These are phyloP conservation scores for Cephalotes varians DNA, from an alignment of 2,888 invertebrate genomes.

Conservation along the genomic window DNA sequence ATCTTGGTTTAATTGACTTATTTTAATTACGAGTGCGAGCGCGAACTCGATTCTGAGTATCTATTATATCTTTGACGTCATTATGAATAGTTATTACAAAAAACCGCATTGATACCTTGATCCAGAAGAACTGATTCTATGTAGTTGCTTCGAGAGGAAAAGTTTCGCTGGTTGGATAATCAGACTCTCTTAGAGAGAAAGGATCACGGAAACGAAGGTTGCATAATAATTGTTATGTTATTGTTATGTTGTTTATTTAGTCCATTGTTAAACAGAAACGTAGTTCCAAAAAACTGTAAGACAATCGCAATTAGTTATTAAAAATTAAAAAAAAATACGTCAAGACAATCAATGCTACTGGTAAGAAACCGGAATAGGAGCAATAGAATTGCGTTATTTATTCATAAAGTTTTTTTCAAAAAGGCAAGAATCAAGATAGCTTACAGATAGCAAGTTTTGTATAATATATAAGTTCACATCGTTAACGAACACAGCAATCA, in stretches of 20 bases:
- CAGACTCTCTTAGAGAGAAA: conserved; percentile 29
- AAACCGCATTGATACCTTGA: background rate
- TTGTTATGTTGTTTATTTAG: background rate
- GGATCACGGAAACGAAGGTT: conserved; percentile 20
- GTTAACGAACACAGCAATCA: background rate
- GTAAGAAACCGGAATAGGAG: background rate
- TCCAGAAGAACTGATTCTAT: background rate
- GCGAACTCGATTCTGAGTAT: background rate
- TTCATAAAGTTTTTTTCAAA: background rate
- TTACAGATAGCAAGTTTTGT: background rate
- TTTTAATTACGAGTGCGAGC: background rate
- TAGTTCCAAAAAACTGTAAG: background rate
- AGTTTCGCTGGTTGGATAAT: conserved; percentile 33
- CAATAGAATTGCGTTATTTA: conserved; percentile 11
- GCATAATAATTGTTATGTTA: conserved; percentile 24
- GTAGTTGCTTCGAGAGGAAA: conserved; percentile 5
- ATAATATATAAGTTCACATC: background rate
- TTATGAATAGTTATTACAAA: background rate
- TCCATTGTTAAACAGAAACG: background rate
- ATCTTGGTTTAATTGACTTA: background rate
- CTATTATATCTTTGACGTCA: background rate
- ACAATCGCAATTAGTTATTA: background rate
- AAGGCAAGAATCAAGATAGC: background rate
- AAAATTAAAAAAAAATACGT: background rate
- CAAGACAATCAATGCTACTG: background rate